Evolutionary conservation across 2,113 vertebrate genomes (phyloP).

Genomic region (Dasyprocta punctata): DNA sequence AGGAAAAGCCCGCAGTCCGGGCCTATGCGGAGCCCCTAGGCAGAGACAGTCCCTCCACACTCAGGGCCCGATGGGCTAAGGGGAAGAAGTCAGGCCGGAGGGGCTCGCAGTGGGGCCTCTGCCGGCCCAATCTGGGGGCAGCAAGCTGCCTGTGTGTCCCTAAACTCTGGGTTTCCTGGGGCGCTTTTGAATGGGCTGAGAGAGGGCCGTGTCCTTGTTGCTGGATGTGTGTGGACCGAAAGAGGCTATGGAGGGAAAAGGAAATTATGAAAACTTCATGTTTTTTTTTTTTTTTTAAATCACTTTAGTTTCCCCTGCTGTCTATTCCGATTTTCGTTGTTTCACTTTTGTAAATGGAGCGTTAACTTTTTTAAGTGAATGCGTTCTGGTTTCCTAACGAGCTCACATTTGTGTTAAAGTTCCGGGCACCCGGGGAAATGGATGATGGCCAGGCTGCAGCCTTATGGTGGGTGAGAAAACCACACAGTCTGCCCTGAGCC

Average conservation of each 20-base stretch:
- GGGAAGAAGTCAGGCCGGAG: neutral
- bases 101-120: neutral
- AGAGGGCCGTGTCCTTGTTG: neutral
- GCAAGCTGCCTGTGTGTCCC: neutral
- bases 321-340: neutral
- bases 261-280: neutral
- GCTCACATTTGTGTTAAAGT: too few species aligned
- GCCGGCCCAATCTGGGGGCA: too few species aligned
- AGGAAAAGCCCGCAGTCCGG: neutral
- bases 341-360: neutral
- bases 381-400: neutral
- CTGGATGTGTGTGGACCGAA: neutral
- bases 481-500: neutral
- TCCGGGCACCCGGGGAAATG: neutral
- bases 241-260: neutral
- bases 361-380: neutral
- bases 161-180: neutral
- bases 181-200: neutral
- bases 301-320: neutral
- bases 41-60: neutral
- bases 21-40: neutral
- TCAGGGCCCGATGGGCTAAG: neutral
- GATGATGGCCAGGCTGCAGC: too few species aligned
- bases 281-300: neutral
- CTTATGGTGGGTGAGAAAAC: neutral